Base-by-base conservation (phyloP, 2,113 vertebrate species). In the Melanerpes formicivorus region DNA sequence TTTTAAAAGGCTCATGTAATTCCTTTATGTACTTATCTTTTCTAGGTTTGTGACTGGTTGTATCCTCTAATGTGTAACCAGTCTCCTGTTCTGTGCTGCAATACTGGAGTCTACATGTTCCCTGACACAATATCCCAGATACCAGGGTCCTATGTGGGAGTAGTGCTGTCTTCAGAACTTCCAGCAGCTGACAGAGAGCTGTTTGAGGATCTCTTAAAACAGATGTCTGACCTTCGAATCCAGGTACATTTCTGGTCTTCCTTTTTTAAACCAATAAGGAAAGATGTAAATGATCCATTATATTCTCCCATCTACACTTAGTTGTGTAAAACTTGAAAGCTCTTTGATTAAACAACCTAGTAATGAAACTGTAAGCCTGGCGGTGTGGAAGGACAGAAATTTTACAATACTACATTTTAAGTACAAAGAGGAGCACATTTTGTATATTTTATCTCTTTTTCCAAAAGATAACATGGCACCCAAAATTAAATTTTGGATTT, bases 31-130 rank as follows among this genome's bases (percentile, higher is more conserved):
- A 3, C 18, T 48, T 84, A 3, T 37, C 4, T 71, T 59, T 69
- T 90, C 34, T 95, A 99, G 99, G 99, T 99, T 90, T 99, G 99
- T 95, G 99, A 99, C 96, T 99, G 99, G 99, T 75, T 99, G 4
- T 99, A 99, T 90, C 99, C 99, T 14, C 98, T 99, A 27, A 98
- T 99, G 98, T 95, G 97, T 80, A 96, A 96, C 72, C 97, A 99
- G 88, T 99, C 99, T 40, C 99, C 99, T 5, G 98, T 99, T 84
- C 94, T 99, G 73, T 98, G 98, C 81, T 99, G 99, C 91, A 99
- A 94, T 88, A 98, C 97, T 1, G 99, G 99, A 13, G 99, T 99
- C 90, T 99, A 98, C 94, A 99, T 99, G 99, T 99, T 99, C 84
- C 99, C 99, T 7, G 98, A 99, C 95, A 96, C 98, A 67, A 99